phyloP scores from a whole-genome alignment of 2,888 invertebrate genomes.

The Papilio demoleus region DNA sequence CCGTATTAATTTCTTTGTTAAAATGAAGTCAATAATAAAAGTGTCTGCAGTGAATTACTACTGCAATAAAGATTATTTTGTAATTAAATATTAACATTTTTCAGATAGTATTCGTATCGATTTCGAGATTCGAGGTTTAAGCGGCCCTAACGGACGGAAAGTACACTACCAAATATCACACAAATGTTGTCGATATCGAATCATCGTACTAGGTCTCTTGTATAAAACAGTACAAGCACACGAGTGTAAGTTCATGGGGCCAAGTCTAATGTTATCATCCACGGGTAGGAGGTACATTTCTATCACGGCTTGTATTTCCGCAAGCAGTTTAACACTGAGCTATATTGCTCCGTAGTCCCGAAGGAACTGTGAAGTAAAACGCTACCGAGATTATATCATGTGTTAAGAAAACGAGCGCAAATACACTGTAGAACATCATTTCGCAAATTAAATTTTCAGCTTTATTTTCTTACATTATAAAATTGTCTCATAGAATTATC shows the following conservation, averaged over 20 bases:
- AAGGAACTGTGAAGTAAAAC: constrained; percentile 11
- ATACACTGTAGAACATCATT: constrained; percentile 1
- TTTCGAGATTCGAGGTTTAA: too few species aligned
- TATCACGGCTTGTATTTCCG: background rate
- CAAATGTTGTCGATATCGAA: too few species aligned
- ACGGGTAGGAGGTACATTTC: background rate
- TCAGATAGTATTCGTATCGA: too few species aligned
- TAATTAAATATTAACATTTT: too few species aligned
- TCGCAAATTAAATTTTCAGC: background rate
- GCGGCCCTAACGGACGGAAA: background rate
- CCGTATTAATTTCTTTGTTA: too few species aligned
- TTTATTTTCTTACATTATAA: background rate
- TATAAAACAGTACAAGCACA: background rate
- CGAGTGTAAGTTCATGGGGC: background rate
- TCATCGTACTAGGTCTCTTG: too few species aligned
- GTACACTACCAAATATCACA: too few species aligned
- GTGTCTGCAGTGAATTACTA: too few species aligned
- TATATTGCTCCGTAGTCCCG: constrained; percentile 2
- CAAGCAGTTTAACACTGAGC: background rate
- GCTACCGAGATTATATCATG: constrained; percentile 13
- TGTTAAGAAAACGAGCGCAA: background rate
- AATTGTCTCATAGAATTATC: background rate
- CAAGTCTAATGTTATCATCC: background rate
- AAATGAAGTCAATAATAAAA: too few species aligned
- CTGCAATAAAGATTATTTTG: too few species aligned